Evolutionary conservation across 2,797 vertebrate species (phyloP).

Genomic region (Hippopotamyrus pictus): DNA sequence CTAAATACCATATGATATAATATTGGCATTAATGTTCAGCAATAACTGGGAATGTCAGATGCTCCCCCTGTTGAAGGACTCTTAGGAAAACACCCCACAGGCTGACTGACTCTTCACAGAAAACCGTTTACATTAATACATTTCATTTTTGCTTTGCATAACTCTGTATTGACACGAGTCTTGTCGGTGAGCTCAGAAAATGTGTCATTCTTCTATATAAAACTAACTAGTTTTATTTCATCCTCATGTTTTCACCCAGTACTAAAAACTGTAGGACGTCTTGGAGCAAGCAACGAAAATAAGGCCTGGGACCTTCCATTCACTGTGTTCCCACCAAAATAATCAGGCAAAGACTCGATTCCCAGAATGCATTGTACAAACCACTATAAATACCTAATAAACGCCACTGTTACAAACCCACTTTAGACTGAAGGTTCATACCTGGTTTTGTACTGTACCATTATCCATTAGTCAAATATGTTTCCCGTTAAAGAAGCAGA

Average conservation of each 20-base stretch:
- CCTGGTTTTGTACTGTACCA: not conserved
- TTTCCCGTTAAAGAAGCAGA: not conserved
- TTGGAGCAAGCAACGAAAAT: not conserved
- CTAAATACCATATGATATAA: constrained; percentile 36
- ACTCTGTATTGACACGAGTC: not conserved
- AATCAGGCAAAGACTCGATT: not conserved
- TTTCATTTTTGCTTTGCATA: not conserved
- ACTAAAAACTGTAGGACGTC: not conserved
- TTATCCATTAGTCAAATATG: not conserved
- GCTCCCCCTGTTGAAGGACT: constrained; percentile 29
- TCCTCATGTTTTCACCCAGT: not conserved
- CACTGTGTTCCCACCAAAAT: not conserved
- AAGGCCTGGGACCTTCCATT: not conserved
- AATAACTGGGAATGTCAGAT: constrained; percentile 42
- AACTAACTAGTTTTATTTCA: not conserved
- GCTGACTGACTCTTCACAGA: not conserved
- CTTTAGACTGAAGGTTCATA: not conserved
- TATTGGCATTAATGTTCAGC: constrained; percentile 36
- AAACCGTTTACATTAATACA: not conserved
- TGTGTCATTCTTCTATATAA: not conserved
- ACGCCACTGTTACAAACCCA: not conserved
- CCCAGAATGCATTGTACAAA: not conserved
- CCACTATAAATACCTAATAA: not conserved
- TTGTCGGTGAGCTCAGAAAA: constrained; percentile 4
- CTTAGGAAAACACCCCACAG: not conserved